Percentiles rank a stretch among this genome's conserved stretches.
phyloP scores from a whole-genome alignment of 2,797 vertebrate genomes.

The Gambusia yucatana region DNA sequence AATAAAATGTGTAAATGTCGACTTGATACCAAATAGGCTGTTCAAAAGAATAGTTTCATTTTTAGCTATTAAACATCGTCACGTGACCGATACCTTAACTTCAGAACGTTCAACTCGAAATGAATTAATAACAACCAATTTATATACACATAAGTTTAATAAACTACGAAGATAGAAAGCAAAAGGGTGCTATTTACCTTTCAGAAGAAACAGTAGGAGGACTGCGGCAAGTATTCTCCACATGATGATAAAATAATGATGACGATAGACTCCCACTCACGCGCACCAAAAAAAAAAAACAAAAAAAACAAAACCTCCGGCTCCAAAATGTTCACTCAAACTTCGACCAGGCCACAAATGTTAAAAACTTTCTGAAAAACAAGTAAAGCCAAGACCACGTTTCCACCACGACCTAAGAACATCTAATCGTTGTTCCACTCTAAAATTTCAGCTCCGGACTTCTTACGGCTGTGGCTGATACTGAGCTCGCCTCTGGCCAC shows the following conservation, averaged over 20 bases:
- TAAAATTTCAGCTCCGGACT: no score
- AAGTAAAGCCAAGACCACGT: accelerated
- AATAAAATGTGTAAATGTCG: background rate
- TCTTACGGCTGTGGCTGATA: background rate
- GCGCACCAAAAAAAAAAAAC: background rate
- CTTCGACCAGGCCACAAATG: background rate
- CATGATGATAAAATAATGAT: constrained; percentile 51
- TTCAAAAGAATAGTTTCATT: background rate
- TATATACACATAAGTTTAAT: background rate
- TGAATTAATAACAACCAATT: background rate
- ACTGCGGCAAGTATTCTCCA: constrained; percentile 26
- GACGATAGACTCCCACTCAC: no score
- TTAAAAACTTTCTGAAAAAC: background rate
- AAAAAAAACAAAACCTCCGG: background rate
- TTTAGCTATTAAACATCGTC: constrained; percentile 19
- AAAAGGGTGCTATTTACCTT: constrained; percentile 57
- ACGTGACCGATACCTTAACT: constrained; percentile 68
- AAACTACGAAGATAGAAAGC: background rate
- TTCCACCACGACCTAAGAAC: background rate
- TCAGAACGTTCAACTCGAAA: background rate
- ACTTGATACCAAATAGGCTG: background rate
- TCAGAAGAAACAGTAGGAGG: constrained; percentile 60
- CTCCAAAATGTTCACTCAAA: background rate
- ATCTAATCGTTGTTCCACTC: background rate
- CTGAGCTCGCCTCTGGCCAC: constrained; percentile 53